Evolutionary conservation across 2,888 invertebrate species (phyloP).

Genomic region (Acleris holmiana): DNA sequence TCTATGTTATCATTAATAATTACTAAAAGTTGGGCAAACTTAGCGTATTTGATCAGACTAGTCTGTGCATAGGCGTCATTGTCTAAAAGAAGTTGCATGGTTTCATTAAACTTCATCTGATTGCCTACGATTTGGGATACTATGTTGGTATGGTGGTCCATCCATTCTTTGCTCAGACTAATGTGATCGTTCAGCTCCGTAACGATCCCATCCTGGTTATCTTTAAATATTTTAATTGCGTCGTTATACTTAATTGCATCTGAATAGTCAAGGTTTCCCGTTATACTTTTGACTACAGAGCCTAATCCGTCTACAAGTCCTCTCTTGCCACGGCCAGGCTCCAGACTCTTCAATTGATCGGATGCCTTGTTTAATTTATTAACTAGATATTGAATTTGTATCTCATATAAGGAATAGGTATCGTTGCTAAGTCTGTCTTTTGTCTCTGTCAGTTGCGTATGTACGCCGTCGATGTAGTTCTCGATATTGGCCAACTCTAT

Average conservation of each 20-base stretch:
- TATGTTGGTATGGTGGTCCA: background rate
- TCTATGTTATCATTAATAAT: slow-evolving; percentile 16
- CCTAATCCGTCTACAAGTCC: slow-evolving; percentile 38
- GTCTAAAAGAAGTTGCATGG: background rate
- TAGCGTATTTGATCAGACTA: background rate
- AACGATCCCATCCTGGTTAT: slow-evolving; percentile 26
- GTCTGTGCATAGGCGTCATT: background rate
- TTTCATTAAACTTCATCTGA: background rate
- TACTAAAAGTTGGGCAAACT: background rate
- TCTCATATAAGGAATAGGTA: slow-evolving; percentile 21
- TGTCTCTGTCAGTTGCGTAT: slow-evolving; percentile 17
- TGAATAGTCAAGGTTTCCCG: slow-evolving; percentile 39
- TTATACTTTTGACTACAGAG: slow-evolving; percentile 37
- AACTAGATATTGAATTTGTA: slow-evolving; percentile 23
- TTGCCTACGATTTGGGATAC: background rate
- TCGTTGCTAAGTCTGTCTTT: slow-evolving; percentile 14
- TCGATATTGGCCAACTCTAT: slow-evolving; percentile 35
- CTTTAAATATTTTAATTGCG: slow-evolving; percentile 25
- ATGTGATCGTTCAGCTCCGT: background rate
- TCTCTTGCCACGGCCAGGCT: slow-evolving; percentile 33
- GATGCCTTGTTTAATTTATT: slow-evolving; percentile 20
- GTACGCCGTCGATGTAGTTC: slow-evolving; percentile 16
- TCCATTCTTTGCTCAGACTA: slow-evolving; percentile 1
- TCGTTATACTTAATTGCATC: slow-evolving; percentile 12
- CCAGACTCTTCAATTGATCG: slow-evolving; percentile 27